Conservation (phyloP, 2,113 vertebrate genomes). For the Raphicerus campestris region DNA sequence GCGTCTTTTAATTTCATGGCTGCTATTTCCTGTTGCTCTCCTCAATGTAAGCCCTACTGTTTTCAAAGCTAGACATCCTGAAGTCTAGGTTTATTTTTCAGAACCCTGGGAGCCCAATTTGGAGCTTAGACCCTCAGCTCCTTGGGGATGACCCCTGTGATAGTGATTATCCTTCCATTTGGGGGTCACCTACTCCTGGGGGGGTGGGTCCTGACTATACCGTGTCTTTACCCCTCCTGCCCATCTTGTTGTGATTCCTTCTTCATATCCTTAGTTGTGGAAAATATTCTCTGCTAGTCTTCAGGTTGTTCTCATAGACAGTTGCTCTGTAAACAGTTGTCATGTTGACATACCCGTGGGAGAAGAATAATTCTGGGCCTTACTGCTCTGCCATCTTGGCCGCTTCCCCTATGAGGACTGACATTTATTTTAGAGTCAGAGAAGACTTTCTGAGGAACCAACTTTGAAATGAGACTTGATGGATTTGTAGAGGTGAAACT, state of each 20-base stretch:
- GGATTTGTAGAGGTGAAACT: neutral
- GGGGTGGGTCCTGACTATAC: neutral
- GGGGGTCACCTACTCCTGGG: neutral
- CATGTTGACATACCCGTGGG: neutral
- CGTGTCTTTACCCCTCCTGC: neutral
- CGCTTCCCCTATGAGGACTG: neutral
- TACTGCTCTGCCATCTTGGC: neutral
- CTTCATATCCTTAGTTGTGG: neutral
- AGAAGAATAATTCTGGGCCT: neutral
- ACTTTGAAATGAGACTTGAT: neutral
- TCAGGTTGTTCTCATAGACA: neutral
- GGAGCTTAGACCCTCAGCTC: neutral
- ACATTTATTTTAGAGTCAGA: neutral
- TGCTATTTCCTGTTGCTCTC: neutral
- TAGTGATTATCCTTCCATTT: neutral
- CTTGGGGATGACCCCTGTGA: neutral
- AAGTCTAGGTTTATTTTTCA: neutral
- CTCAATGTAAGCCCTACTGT: neutral
- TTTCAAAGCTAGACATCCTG: neutral
- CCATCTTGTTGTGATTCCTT: neutral
- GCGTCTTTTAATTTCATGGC: too few relatives aligned
- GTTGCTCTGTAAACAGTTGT: neutral
- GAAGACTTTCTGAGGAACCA: neutral
- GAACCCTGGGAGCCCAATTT: neutral
- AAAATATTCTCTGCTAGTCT: neutral